These are phyloP conservation scores for Seira sanloemensis DNA, from an alignment of 2,888 invertebrate genomes.

Conservation along the genomic window DNA sequence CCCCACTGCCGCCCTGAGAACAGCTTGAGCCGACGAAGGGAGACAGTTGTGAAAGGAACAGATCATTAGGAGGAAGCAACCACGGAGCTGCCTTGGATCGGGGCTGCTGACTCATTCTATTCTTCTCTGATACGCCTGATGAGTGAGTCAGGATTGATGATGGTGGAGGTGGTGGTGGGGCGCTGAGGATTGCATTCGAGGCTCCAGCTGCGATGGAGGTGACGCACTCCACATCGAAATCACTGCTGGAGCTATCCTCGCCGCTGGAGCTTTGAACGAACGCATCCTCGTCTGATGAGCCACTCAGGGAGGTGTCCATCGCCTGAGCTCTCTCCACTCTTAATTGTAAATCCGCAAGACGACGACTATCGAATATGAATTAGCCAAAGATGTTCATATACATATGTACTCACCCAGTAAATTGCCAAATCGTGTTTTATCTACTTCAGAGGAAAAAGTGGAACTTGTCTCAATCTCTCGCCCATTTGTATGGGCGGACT, in stretches of 20 bases:
- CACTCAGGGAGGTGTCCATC: slow-evolving; percentile 59
- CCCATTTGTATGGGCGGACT: background rate
- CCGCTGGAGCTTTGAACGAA: slow-evolving; percentile 43
- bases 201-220: slow-evolving; percentile 38
- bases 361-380: slow-evolving; percentile 59
- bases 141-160: slow-evolving; percentile 47
- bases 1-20: background rate
- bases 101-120: slow-evolving; percentile 29
- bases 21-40: slow-evolving; percentile 55
- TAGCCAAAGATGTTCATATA: background rate
- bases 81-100: slow-evolving; percentile 66
- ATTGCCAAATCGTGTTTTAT: background rate
- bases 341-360: slow-evolving; percentile 67
- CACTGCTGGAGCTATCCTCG: slow-evolving; percentile 61
- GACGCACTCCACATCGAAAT: slow-evolving; percentile 41
- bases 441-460: no score
- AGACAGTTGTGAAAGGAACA: slow-evolving; percentile 68
- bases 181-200: background rate
- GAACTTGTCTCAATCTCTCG: background rate
- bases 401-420: no score
- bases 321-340: slow-evolving; percentile 61
- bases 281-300: slow-evolving; percentile 67
- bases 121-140: slow-evolving; percentile 37
- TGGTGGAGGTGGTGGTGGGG: slow-evolving; percentile 6
- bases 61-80: slow-evolving; percentile 70